A percentile compares a stretch with the other conserved stretches of the same genome.
Conservation (phyloP, 2,888 invertebrate genomes). For the Hirudinaria manillensis region DNA sequence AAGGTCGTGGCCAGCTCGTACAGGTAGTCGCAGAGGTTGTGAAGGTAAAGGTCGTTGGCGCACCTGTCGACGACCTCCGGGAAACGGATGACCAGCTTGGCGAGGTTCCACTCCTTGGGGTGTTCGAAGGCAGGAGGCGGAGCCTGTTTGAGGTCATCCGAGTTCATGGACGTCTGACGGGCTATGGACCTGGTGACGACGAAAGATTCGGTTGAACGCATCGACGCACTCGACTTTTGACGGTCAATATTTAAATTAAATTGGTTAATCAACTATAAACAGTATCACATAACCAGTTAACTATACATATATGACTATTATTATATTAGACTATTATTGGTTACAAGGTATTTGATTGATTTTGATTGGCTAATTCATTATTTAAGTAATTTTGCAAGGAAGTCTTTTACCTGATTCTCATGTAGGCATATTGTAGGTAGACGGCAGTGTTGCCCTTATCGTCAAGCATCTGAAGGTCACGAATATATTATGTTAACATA, state of each 20-base stretch:
- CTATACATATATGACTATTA: too few relatives aligned
- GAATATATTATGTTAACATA: background rate
- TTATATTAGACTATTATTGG: too few relatives aligned
- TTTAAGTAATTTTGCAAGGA: background rate
- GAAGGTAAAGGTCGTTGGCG: constrained; percentile 72
- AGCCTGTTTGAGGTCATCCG: constrained; percentile 61
- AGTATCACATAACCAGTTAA: too few relatives aligned
- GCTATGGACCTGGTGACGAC: constrained; percentile 53
- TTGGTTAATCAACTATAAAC: background rate
- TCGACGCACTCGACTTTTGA: background rate
- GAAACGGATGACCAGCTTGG: constrained; percentile 75
- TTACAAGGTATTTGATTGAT: too few relatives aligned
- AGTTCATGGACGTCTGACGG: constrained; percentile 53
- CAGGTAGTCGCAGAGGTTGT: constrained; percentile 85
- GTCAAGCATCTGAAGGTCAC: constrained; percentile 74
- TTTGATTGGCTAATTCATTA: too few relatives aligned
- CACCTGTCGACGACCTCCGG: constrained; percentile 68
- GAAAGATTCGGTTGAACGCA: background rate
- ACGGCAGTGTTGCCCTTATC: constrained; percentile 98
- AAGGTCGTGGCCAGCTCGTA: constrained; percentile 89
- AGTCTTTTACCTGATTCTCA: constrained; percentile 70
- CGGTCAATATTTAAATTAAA: background rate
- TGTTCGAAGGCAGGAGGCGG: constrained; percentile 68
- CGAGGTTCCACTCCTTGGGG: constrained; percentile 88
- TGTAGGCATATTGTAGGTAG: constrained; percentile 87